Conservation (phyloP, 2,113 vertebrate genomes). For the Onychostoma macrolepis region DNA sequence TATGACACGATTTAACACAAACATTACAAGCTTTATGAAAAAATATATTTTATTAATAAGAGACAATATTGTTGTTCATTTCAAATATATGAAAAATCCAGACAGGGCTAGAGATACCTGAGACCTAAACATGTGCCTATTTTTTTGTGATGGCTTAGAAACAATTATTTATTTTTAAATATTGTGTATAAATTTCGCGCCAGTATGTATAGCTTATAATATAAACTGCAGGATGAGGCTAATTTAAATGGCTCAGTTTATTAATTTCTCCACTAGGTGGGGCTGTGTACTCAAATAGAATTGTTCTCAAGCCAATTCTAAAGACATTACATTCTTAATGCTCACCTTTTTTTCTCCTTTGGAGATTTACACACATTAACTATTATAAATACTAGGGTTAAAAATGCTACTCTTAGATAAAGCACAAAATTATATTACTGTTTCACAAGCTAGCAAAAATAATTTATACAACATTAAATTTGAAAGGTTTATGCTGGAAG, state of each 20-base stretch:
- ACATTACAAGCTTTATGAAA: slow-evolving; percentile 46
- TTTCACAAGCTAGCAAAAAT: slow-evolving; percentile 24
- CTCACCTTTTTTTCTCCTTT: neutral
- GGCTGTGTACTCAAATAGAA: neutral
- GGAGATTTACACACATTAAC: neutral
- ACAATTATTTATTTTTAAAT: neutral
- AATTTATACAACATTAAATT: neutral
- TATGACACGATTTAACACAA: slow-evolving; percentile 19
- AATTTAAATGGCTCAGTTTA: neutral
- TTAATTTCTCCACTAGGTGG: slow-evolving; percentile 46
- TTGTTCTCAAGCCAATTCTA: neutral
- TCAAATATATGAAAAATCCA: neutral
- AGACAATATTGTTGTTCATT: neutral
- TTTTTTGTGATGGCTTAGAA: neutral
- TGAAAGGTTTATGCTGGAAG: neutral
- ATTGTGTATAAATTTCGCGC: neutral
- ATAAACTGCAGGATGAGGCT: neutral
- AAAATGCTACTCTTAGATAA: neutral
- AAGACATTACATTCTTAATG: neutral
- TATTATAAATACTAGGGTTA: neutral
- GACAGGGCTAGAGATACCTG: slow-evolving; percentile 15
- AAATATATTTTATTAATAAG: slow-evolving; percentile 41
- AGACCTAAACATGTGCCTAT: neutral
- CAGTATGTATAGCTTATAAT: neutral
- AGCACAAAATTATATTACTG: neutral